Percentiles rank a stretch among this genome's conserved stretches.
Evolutionary conservation across 92 coral and sea anemone genomes (phyloP).

Genomic region (Epizoanthus fatuus): DNA sequence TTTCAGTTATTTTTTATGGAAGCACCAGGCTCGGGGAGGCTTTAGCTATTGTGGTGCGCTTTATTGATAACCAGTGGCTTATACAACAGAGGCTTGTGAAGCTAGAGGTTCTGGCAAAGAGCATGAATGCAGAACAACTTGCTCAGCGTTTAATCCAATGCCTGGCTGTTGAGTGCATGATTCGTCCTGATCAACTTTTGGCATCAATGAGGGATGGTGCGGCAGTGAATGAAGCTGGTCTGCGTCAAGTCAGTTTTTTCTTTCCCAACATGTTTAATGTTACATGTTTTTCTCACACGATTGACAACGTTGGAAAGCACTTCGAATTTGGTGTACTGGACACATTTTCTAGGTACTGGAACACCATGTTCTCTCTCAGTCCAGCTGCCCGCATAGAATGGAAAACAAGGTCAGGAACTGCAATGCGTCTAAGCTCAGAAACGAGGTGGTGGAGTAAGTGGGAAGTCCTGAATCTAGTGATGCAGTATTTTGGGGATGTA

Average conservation of each 20-base stretch:
- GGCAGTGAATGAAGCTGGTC: conserved; percentile 24
- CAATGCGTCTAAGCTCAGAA: conserved; percentile 39
- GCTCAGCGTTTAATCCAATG: conserved; percentile 70
- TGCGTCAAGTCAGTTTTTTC: conserved; percentile 22
- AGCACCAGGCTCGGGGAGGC: conserved; percentile 7
- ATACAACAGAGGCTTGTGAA: conserved; percentile 68
- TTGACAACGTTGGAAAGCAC: conserved; percentile 12
- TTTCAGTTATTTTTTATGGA: conserved; percentile 28
- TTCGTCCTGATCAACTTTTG: conserved; percentile 56
- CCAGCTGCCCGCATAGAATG: conserved; percentile 25
- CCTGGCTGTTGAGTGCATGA: conserved; percentile 71
- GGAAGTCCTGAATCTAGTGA: conserved; percentile 64
- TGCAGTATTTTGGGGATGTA: conserved; percentile 51
- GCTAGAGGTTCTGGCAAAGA: conserved; percentile 68
- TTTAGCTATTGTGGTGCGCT: conserved; percentile 23
- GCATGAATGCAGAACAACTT: conserved; percentile 62
- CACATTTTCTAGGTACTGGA: conserved; percentile 19
- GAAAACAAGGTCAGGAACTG: conserved; percentile 33
- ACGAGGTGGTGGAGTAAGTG: conserved; percentile 65
- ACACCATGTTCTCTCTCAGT: conserved; percentile 43
- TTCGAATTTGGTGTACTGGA: not conserved
- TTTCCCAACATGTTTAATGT: conserved; percentile 23
- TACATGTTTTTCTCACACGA: conserved; percentile 15
- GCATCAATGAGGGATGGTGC: conserved; percentile 47
- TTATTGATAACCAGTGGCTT: conserved; percentile 60